A percentile compares a stretch with the other conserved stretches of the same genome.
Evolutionary conservation across 2,113 vertebrate species (phyloP).

Genomic region (Micronisus gabar): DNA sequence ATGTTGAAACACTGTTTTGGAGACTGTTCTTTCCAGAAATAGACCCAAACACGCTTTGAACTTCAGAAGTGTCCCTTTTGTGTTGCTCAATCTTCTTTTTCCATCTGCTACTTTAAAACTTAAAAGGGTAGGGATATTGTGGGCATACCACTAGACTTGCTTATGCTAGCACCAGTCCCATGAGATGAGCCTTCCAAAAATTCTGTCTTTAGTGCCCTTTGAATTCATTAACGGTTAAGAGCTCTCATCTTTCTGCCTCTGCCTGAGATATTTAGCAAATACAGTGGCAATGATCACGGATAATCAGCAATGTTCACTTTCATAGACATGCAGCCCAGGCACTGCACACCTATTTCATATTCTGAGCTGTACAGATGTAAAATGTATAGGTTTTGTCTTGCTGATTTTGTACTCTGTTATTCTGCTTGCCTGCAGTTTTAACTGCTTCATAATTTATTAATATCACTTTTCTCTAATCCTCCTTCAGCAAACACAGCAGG

Average conservation of each 20-base stretch:
- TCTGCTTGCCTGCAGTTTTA: constrained; percentile 27
- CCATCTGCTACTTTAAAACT: neutral
- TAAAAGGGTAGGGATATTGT: neutral
- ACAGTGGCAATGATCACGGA: neutral
- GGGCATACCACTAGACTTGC: neutral
- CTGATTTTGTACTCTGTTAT: constrained; percentile 38
- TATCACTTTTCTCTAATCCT: constrained; percentile 45
- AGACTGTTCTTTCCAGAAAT: neutral
- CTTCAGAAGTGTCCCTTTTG: neutral
- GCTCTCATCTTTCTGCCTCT: neutral
- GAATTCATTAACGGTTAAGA: neutral
- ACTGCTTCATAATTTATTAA: constrained; percentile 60
- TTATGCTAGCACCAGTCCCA: neutral
- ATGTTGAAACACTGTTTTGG: neutral
- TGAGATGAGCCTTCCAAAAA: neutral
- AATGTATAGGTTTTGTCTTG: constrained; percentile 19
- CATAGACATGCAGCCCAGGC: neutral
- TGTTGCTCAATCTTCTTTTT: neutral
- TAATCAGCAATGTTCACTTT: neutral
- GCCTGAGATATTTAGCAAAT: neutral
- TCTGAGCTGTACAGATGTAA: neutral
- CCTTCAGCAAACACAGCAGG: constrained; percentile 26
- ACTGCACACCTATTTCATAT: neutral
- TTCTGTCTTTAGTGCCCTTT: neutral
- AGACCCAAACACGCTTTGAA: neutral